Evolutionary conservation across 2,888 invertebrate genomes (phyloP), one percentile per base, ranked within the genome.

Genomic region (Erannis defoliaria): DNA sequence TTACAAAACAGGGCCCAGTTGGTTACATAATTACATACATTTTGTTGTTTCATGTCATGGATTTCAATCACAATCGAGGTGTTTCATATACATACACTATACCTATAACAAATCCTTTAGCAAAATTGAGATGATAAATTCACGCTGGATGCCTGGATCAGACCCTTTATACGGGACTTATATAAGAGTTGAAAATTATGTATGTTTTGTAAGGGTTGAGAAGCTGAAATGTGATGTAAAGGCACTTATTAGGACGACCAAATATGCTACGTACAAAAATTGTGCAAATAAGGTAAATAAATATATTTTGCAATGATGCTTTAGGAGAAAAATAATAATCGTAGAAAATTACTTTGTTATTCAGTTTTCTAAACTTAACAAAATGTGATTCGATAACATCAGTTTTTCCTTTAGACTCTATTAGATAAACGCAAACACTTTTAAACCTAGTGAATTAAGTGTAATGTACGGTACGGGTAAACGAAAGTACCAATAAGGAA

Each of bases 41-140:
- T 70, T 65, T 33, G 67, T 61, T 62, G 55, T 21, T 54, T 54
- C 51, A 50, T 61, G 61, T 61, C 61, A 61, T 61, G 61, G 61
- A 55, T 50, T 8, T 8, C 26, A 49, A 60, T 42, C 43, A 60
- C 43, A 49, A 54, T 35, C 38, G 26, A 12, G 14, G 9, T 42
- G 21, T 48, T 45, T 12, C 12, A 23, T 23, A 16, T 6, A 14
- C 29, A 12, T 33, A 21, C 33, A 19, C 29, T 16, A 55, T 12
- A 42, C 1, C 23, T 3, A 40, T 45, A 45, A 43, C 43, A 45
- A 26, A 45, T 26, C 8, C 14, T 26, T 26, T 42, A 12, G 12
- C 42, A 42, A 23, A 42, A 42, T n/a, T 26, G 26, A 4, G 21
- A 40, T 40, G 12, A 18, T 6, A n/a, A 43, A 23, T 6, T 19